phyloP scores from a whole-genome alignment of 1,140 invertebrate genomes.

The Drosophila carrolli region DNA sequence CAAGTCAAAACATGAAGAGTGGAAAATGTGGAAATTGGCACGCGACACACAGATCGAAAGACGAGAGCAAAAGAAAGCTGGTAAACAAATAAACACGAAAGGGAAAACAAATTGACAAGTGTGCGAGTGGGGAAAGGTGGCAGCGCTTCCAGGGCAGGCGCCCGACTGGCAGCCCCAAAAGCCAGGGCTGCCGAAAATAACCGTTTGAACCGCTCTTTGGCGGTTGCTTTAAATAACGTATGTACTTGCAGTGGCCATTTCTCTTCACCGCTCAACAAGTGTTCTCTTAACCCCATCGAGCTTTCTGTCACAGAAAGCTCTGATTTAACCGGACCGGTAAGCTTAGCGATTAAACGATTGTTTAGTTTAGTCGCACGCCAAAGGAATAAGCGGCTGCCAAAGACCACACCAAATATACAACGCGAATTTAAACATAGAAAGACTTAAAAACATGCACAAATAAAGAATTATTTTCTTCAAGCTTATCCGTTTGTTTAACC shows the following conservation, averaged over 20 bases:
- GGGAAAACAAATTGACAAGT: constrained; percentile 11
- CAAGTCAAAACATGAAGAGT: constrained; percentile 52
- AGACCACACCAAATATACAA: not conserved
- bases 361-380: constrained; percentile 24
- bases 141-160: not conserved
- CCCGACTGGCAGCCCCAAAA: not conserved
- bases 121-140: not conserved
- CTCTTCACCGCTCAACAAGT: constrained; percentile 25
- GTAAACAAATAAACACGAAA: constrained; percentile 29
- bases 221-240: not conserved
- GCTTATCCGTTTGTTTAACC: not conserved
- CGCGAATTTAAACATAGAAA: not conserved
- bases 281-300: constrained; percentile 7
- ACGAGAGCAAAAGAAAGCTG: constrained; percentile 4
- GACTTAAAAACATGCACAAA: not conserved
- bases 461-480: not conserved
- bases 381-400: constrained; percentile 19
- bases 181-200: not conserved
- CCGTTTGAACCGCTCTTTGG: not conserved
- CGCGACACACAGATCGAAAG: constrained; percentile 5
- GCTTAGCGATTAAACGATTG: not conserved
- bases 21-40: constrained; percentile 16
- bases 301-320: constrained; percentile 26
- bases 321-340: constrained; percentile 14
- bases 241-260: no score